These are phyloP conservation scores for Gerris buenoi DNA, from an alignment of 1,140 invertebrate genomes.

Conservation along the genomic window DNA sequence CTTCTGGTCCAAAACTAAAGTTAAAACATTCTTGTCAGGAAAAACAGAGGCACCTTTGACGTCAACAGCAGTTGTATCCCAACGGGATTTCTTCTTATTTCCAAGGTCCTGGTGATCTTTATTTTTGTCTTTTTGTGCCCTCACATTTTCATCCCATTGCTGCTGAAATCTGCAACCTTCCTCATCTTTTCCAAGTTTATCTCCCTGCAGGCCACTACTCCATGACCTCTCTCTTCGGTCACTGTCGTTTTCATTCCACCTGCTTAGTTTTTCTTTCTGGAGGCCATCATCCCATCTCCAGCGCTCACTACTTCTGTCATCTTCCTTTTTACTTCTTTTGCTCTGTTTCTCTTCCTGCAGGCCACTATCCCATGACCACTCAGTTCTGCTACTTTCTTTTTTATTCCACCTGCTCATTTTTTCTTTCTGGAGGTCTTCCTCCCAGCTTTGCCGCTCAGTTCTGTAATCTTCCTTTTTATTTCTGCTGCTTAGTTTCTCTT, in stretches of 20 bases:
- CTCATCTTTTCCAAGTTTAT: neutral
- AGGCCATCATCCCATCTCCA: neutral
- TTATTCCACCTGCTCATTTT: neutral
- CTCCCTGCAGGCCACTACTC: neutral
- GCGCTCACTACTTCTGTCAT: neutral
- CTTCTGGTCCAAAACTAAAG: conserved; percentile 8
- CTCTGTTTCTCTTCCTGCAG: neutral
- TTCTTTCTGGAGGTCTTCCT: conserved; percentile 2
- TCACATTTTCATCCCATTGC: neutral
- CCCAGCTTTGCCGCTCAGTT: neutral
- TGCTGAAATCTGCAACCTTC: neutral
- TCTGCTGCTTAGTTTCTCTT: too few species aligned
- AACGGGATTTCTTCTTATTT: neutral
- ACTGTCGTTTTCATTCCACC: neutral
- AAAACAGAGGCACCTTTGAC: neutral
- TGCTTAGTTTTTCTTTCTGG: neutral
- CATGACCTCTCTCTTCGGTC: neutral
- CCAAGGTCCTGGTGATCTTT: neutral
- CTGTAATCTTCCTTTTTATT: too few species aligned
- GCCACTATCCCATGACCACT: neutral
- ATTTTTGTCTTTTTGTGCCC: neutral
- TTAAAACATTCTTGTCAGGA: neutral
- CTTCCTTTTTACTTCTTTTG: neutral
- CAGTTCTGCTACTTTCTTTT: neutral
- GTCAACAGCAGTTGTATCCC: neutral